A percentile compares a stretch with the other conserved stretches of the same genome.
phyloP scores from a whole-genome alignment of 2,113 vertebrate genomes.

The Pterocles gutturalis region DNA sequence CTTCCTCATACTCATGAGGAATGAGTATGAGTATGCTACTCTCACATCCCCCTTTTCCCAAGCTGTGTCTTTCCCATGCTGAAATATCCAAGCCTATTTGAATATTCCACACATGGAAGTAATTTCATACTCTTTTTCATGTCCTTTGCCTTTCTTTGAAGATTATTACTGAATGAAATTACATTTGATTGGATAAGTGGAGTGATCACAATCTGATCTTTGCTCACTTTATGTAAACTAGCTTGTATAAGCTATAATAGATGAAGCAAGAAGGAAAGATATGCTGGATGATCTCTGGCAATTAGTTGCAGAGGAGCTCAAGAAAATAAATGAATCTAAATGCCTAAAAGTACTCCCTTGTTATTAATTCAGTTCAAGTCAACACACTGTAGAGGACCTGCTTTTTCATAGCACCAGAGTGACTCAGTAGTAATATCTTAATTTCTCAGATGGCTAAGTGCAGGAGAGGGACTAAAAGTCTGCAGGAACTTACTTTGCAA shows the following conservation, averaged over 20 bases:
- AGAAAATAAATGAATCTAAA: not conserved
- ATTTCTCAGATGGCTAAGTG: not conserved
- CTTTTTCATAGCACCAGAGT: not conserved
- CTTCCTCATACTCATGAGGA: not conserved
- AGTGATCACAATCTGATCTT: not conserved
- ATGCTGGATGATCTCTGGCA: not conserved
- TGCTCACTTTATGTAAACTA: not conserved
- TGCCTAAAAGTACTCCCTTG: not conserved
- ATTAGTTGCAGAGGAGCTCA: not conserved
- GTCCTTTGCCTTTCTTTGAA: not conserved
- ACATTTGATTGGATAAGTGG: not conserved
- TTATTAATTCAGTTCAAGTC: not conserved
- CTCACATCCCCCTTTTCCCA: not conserved
- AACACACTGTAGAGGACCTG: not conserved
- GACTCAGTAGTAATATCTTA: not conserved
- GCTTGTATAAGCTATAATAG: not conserved
- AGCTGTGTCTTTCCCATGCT: not conserved
- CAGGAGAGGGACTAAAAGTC: not conserved
- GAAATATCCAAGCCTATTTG: not conserved
- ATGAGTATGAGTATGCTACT: too few species aligned
- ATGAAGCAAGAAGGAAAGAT: not conserved
- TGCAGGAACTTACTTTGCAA: not conserved
- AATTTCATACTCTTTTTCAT: not conserved
- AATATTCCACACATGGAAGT: not conserved
- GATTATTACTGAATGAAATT: not conserved